Evolutionary conservation across 2,797 vertebrate genomes (phyloP).

Genomic region (Bovichtus diacanthus): DNA sequence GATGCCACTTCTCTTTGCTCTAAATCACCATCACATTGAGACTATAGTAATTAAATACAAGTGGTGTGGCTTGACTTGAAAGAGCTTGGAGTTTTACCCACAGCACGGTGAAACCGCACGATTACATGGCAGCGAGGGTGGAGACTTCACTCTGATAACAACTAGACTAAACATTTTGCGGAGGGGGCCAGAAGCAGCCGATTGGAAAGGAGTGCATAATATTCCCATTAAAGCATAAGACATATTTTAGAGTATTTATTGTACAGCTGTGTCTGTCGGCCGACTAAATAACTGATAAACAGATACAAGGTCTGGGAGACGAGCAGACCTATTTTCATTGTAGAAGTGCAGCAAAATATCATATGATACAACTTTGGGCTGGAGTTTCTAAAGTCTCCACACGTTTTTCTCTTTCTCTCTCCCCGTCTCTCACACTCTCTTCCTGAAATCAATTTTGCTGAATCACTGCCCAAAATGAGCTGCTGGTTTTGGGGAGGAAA

Average conservation of each 20-base stretch:
- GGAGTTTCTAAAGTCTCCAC: slow-evolving; percentile 72
- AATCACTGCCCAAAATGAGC: slow-evolving; percentile 82
- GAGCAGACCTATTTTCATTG: slow-evolving; percentile 36
- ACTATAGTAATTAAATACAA: slow-evolving; percentile 64
- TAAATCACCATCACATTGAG: slow-evolving; percentile 66
- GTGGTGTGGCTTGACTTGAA: slow-evolving; percentile 55
- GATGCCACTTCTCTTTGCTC: slow-evolving; percentile 44
- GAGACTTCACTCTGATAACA: slow-evolving; percentile 42
- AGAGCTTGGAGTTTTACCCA: slow-evolving; percentile 58
- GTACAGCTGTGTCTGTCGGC: slow-evolving; percentile 41
- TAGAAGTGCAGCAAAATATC: slow-evolving; percentile 63
- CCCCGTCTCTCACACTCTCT: slow-evolving; percentile 38
- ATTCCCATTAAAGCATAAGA: slow-evolving; percentile 38
- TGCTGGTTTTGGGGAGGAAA: slow-evolving; percentile 63
- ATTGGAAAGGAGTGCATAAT: slow-evolving; percentile 37
- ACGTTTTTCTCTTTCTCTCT: slow-evolving; percentile 56
- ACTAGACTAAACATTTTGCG: slow-evolving; percentile 33
- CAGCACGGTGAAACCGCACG: slow-evolving; percentile 50
- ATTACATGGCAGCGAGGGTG: slow-evolving; percentile 29
- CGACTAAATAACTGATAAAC: slow-evolving; percentile 49
- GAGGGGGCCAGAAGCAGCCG: slow-evolving; percentile 5
- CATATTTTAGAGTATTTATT: slow-evolving; percentile 43
- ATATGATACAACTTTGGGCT: slow-evolving; percentile 68
- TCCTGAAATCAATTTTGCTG: slow-evolving; percentile 80
- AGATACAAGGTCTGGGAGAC: slow-evolving; percentile 30